Evolutionary conservation across 2,888 invertebrate species (phyloP).

Genomic region (Ormyrus pomaceus): DNA sequence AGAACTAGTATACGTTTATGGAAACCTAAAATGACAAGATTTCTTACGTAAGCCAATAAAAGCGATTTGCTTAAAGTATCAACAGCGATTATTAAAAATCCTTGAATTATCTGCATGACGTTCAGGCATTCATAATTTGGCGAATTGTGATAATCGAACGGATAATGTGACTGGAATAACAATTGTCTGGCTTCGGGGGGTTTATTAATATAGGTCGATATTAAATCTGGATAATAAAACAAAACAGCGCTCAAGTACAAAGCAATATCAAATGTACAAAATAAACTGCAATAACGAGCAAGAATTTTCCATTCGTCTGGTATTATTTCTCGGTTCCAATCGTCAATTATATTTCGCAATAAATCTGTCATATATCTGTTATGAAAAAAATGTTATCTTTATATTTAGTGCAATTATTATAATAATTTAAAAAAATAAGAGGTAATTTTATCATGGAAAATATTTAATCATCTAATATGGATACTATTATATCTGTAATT

Average conservation of each 20-base stretch:
- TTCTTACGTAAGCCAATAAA: conserved; percentile 40
- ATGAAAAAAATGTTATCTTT: too few relatives aligned
- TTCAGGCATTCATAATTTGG: conserved; percentile 38
- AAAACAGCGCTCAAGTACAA: conserved; percentile 21
- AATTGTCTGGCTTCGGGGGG: conserved; percentile 9
- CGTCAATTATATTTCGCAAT: conserved; percentile 22
- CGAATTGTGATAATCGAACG: conserved; percentile 28
- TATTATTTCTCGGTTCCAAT: conserved; percentile 27
- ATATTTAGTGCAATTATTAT: too few relatives aligned
- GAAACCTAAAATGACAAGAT: background rate
- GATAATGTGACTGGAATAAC: conserved; percentile 36
- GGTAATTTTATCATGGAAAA: too few relatives aligned
- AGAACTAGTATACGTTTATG: background rate
- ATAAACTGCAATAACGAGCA: conserved; percentile 35
- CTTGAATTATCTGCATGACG: conserved; percentile 31
- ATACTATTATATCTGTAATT: too few relatives aligned
- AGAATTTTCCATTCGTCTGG: conserved; percentile 34
- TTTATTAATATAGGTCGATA: conserved; percentile 20
- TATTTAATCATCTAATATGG: too few relatives aligned
- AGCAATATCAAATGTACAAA: conserved; percentile 36
- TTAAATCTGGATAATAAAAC: conserved; percentile 46
- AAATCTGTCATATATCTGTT: conserved; percentile 23
- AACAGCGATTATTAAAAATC: background rate
- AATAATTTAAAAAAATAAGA: too few relatives aligned
- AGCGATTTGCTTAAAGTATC: conserved; percentile 45